Base-by-base conservation (phyloP, 1,140 invertebrate genomes). In the Lordiphosa stackelbergi region DNA sequence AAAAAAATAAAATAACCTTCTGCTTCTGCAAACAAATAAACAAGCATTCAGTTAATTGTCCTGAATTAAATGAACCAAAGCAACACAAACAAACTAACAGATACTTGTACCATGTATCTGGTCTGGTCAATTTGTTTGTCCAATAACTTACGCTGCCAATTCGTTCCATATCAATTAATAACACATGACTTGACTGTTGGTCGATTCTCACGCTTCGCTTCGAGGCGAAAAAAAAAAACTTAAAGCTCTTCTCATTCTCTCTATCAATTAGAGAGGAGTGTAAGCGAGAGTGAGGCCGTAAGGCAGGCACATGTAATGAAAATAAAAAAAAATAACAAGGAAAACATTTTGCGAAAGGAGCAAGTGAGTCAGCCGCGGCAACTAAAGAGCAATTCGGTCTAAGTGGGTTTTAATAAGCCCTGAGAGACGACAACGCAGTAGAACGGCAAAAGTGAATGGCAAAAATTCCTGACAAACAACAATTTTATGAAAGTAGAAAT, bases 401-500 rank as follows among this genome's bases (percentile, higher is more conserved):
- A 49, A 49, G 35, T 49, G 47, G 13, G 47, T 34, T 49, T 49
- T 36, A 49, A 49, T 16, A 49, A 49, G 47, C 24, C 47, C 47
- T 37, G 34, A 19, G 47, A 49, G 47, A 46, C 31, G 28, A 24
- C 40, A n/a, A 10, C 16, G 16, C 16, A n/a, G 5, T 5, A 46
- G 31, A 24, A 19, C 10, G 19, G 43, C 11, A 43, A 46, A 46
- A 46, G 43, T 46, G 43, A 46, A 46, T 46, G 43, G 43, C 42
- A 24, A 28, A 45, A 45, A 16, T 28, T 19, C 13, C 24, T 24
- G 42, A 24, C 24, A 34, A 12, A 31, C 8, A 46, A 8, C 11
- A 24, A 13, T 31, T 24, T 13, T 46, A 46, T 46, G 43, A 46
- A 46, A 46, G 43, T 46, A 46, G n/a, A 45, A 45, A 46, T 46